Conservation (phyloP, 2,888 invertebrate species). For the Rutpela maculata region DNA sequence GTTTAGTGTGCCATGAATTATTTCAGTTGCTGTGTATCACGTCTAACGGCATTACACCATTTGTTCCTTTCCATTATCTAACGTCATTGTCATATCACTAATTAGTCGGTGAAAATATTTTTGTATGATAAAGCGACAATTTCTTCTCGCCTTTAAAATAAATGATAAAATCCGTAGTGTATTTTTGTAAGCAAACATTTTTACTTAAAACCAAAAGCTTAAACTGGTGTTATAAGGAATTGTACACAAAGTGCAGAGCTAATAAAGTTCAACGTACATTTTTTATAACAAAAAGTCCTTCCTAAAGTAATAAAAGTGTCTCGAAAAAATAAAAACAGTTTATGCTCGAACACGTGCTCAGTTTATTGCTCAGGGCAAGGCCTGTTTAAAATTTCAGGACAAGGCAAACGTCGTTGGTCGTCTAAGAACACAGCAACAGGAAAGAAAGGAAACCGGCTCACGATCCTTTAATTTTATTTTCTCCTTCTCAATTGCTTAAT, state of each 20-base stretch:
- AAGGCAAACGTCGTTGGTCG: constrained; percentile 58
- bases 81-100: too few relatives aligned
- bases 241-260: constrained; percentile 47
- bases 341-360: constrained; percentile 66
- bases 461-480: constrained; percentile 41
- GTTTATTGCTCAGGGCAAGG: constrained; percentile 63
- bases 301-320: constrained; percentile 57
- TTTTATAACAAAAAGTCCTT: constrained; percentile 59
- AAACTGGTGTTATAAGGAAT: background rate
- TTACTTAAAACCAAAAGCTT: background rate
- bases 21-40: too few relatives aligned
- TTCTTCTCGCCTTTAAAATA: too few relatives aligned
- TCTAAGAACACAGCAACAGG: constrained; percentile 31
- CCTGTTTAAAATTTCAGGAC: constrained; percentile 66
- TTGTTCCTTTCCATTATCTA: too few relatives aligned
- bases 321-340: constrained; percentile 67
- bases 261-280: constrained; percentile 56
- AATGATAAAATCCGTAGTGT: background rate
- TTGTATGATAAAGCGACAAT: too few relatives aligned
- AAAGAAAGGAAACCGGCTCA: constrained; percentile 34
- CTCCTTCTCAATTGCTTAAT: constrained; percentile 35
- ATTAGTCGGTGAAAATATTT: too few relatives aligned
- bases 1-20: too few relatives aligned
- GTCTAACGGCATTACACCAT: too few relatives aligned
- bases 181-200: background rate